Evolutionary conservation across 2,797 vertebrate species (phyloP).

Genomic region (Cuculus canorus): DNA sequence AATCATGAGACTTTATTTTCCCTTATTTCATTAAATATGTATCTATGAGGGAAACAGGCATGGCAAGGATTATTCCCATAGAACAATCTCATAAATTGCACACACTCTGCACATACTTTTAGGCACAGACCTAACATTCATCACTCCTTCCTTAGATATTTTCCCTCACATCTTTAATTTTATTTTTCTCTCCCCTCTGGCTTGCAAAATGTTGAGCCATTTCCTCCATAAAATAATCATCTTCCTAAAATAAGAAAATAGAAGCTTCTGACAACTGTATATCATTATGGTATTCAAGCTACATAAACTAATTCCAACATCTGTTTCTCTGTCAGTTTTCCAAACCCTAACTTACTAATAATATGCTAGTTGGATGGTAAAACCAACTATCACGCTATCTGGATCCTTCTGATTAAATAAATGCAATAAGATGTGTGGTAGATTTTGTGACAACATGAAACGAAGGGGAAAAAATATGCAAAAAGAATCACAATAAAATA

Average conservation of each 20-base stretch:
- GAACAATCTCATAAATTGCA: constrained; percentile 41
- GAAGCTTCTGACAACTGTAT: constrained; percentile 60
- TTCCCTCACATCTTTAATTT: constrained; percentile 32
- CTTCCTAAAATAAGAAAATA: constrained; percentile 59
- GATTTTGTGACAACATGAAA: constrained; percentile 50
- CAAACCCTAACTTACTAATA: constrained; percentile 69
- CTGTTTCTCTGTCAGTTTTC: constrained; percentile 74
- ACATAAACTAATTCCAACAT: constrained; percentile 66
- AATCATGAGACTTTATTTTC: not conserved
- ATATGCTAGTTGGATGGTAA: constrained; percentile 44
- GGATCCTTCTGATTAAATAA: constrained; percentile 45
- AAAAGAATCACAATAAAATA: constrained; percentile 8
- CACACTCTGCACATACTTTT: constrained; percentile 26
- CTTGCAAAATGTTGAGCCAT: constrained; percentile 22
- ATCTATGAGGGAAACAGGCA: not conserved
- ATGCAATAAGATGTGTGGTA: constrained; percentile 36
- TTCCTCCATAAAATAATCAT: constrained; percentile 51
- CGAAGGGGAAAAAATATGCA: not conserved
- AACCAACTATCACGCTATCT: constrained; percentile 26
- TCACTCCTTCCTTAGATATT: constrained; percentile 16
- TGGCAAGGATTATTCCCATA: not conserved
- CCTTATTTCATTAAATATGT: not conserved
- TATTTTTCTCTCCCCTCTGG: not conserved
- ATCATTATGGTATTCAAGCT: constrained; percentile 58
- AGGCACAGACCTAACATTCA: constrained; percentile 58